phyloP scores from a whole-genome alignment of 2,888 invertebrate genomes.

The Lumbricus terrestris region DNA sequence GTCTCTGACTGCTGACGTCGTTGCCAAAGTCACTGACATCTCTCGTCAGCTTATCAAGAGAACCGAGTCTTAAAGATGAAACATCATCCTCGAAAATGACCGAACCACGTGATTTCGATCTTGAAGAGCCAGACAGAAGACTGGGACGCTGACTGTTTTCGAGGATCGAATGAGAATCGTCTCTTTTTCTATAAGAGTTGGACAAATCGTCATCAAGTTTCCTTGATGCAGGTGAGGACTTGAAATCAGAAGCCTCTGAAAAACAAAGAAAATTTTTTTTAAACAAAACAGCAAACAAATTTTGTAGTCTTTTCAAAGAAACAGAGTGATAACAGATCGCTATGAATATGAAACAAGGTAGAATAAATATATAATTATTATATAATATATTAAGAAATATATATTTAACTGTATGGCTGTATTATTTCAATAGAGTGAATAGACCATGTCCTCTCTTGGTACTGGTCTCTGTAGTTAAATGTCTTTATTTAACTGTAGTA shows the following conservation, averaged over 20 bases:
- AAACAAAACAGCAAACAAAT: neutral
- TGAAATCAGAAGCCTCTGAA: neutral
- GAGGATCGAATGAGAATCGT: neutral
- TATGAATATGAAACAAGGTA: neutral
- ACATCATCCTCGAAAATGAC: neutral
- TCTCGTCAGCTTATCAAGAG: neutral
- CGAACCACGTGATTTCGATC: neutral
- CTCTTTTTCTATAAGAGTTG: neutral
- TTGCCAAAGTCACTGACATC: neutral
- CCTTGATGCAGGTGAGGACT: neutral
- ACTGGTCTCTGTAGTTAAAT: too few species aligned
- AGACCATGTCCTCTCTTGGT: too few species aligned
- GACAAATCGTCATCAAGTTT: neutral
- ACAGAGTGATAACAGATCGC: neutral
- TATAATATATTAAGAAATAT: too few species aligned
- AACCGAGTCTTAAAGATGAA: neutral
- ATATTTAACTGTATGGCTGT: too few species aligned
- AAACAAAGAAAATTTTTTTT: neutral
- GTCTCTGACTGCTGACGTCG: neutral
- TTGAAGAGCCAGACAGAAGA: neutral
- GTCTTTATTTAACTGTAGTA: too few species aligned
- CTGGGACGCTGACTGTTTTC: neutral
- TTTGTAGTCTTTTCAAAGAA: neutral
- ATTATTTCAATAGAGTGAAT: too few species aligned
- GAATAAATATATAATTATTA: too few species aligned